Evolutionary conservation across 2,113 vertebrate species (phyloP).

Genomic region (Cavia aperea): DNA sequence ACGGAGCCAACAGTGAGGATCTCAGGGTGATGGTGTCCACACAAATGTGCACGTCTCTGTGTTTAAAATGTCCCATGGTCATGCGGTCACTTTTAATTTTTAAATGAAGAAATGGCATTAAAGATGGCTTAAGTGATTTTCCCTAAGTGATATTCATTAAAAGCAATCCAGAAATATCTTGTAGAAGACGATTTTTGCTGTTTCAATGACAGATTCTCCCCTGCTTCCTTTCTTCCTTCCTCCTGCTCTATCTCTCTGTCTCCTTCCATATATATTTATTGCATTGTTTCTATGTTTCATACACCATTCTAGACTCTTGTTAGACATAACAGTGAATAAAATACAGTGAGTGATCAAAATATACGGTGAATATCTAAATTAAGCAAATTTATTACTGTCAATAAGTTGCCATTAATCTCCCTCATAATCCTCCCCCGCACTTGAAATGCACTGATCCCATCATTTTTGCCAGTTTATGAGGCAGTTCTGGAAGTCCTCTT

Average conservation of each 20-base stretch:
- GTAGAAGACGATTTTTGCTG: background rate
- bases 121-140: background rate
- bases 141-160: background rate
- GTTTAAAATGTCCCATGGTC: background rate
- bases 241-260: background rate
- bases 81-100: background rate
- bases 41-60: background rate
- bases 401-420: background rate
- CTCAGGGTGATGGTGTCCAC: rapidly evolving
- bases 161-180: background rate
- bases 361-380: background rate
- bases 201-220: background rate
- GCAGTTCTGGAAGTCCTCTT: background rate
- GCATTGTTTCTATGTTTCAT: background rate
- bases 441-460: background rate
- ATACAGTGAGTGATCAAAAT: background rate
- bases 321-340: background rate
- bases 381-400: background rate
- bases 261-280: background rate
- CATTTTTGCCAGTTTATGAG: background rate
- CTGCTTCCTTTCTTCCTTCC: background rate
- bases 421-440: background rate
- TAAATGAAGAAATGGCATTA: background rate
- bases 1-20: background rate
- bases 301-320: background rate